Conservation (phyloP, 1,140 invertebrate species). For the Orchesella cincta region DNA sequence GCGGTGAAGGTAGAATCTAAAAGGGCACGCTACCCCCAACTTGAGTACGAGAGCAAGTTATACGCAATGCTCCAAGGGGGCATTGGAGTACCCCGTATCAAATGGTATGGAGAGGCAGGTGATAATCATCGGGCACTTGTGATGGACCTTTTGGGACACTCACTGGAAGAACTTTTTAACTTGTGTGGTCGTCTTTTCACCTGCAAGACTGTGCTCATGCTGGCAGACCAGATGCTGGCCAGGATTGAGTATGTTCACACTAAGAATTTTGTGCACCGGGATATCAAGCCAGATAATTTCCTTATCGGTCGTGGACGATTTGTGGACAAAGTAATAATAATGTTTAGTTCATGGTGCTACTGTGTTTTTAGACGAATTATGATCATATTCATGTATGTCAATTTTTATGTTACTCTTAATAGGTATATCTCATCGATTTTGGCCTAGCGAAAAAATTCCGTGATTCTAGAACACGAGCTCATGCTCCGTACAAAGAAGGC, state of each 20-base stretch:
- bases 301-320: slow-evolving; percentile 81
- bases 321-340: slow-evolving; percentile 72
- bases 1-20: neutral
- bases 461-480: slow-evolving; percentile 71
- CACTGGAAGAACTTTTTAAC: slow-evolving; percentile 69
- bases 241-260: slow-evolving; percentile 67
- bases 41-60: neutral
- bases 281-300: slow-evolving; percentile 69
- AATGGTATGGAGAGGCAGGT: neutral
- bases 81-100: neutral
- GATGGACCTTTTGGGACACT: slow-evolving; percentile 68
- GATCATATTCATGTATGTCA: neutral
- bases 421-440: slow-evolving; percentile 94
- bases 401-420: neutral
- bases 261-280: slow-evolving; percentile 67
- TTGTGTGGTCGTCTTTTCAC: slow-evolving; percentile 67
- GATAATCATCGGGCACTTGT: slow-evolving; percentile 55
- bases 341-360: no score
- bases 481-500: slow-evolving; percentile 78
- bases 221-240: slow-evolving; percentile 62
- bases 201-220: slow-evolving; percentile 69
- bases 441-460: slow-evolving; percentile 94
- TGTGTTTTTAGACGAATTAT: slow-evolving; percentile 11
- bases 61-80: neutral
- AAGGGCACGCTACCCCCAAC: neutral